Base-by-base conservation (phyloP, 2,113 vertebrate species). In the Copsychus sechellarum region DNA sequence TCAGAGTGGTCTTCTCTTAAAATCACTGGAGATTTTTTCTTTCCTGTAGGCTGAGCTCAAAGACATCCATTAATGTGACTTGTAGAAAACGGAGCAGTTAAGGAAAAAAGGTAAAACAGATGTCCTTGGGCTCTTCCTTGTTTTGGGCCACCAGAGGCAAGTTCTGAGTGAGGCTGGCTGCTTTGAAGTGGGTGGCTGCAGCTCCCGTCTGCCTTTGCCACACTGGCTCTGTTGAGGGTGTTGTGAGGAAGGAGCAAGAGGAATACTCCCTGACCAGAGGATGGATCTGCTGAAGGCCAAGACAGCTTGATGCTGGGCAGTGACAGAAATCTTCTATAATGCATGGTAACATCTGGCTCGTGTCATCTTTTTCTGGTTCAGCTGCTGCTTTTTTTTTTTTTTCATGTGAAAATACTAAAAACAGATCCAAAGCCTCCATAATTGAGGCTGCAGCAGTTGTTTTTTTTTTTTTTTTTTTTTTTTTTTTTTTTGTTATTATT, bases 401-500 rank as follows among this genome's bases (percentile, higher is more conserved):
- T 90, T 48, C 62, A 11, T 67, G 47, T 82, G 85, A 93, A 88
- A 95, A 77, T 58, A 58, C 60, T 71, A 47, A 88, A 85, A 92
- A 36, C 78, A 91, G 77, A 93, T 70, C 50, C 71, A 90, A 88
- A 88, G 19, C 14, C 33, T 86, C 51, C 47, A 78, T 83, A 92
- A 95, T 26, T 78, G 79, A 93, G 22, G 34, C 45, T 86, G 43
- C 47, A 83, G 85, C 7, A 47, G 19, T 66, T 86, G 34, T 36
- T 92, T 60, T 15, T 23, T 73, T 80, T 62, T 48, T 79, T 43
- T 18, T 25, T 74, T 80, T 66, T 48, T 74, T 38, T 18, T 43
- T 18, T 25, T 74, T 80, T 66, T 48, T 74, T 38, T 18, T 25
- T 74, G 20, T 71, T 61, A 50, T 71, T 92, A 56, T 90, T 91